A percentile compares a stretch with the other conserved stretches of the same genome.
Conservation (phyloP, 2,113 vertebrate species). For the Bufo bufo region DNA sequence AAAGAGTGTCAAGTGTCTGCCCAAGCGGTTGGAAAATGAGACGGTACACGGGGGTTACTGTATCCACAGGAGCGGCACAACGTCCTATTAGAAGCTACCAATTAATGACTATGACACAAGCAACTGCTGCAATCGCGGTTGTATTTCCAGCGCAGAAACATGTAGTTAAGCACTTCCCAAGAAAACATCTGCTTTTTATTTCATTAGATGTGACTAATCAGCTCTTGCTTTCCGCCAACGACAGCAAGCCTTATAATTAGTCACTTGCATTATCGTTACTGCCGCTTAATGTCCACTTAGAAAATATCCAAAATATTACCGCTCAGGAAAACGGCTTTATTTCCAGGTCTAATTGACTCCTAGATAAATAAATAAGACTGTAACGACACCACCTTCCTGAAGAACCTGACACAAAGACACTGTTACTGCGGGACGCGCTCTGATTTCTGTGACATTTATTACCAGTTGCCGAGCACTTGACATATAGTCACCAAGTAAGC, state of each 20-base stretch:
- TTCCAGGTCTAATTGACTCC: neutral
- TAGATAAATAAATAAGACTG: neutral
- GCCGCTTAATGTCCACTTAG: conserved; percentile 53
- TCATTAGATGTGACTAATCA: conserved; percentile 56
- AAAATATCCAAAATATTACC: conserved; percentile 18
- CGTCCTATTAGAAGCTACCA: conserved; percentile 57
- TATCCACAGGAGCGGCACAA: conserved; percentile 57
- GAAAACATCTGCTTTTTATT: conserved; percentile 56
- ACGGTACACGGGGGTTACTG: conserved; percentile 53
- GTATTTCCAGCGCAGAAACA: conserved; percentile 54
- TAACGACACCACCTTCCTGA: neutral
- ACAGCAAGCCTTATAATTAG: conserved; percentile 70
- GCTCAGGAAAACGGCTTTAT: neutral
- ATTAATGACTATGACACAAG: conserved; percentile 56
- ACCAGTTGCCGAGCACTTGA: conserved; percentile 46
- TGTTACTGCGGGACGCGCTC: neutral
- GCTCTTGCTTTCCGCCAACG: conserved; percentile 39
- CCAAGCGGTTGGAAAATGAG: conserved; percentile 57
- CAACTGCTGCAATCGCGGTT: conserved; percentile 36
- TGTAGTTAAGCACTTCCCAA: conserved; percentile 54
- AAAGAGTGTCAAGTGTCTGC: conserved; percentile 59
- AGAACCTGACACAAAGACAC: neutral
- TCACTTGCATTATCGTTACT: conserved; percentile 65
- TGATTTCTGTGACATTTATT: neutral
- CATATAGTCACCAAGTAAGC: conserved; percentile 49